phyloP scores from a whole-genome alignment of 1,140 invertebrate species.

The Glossosoma conforme region DNA sequence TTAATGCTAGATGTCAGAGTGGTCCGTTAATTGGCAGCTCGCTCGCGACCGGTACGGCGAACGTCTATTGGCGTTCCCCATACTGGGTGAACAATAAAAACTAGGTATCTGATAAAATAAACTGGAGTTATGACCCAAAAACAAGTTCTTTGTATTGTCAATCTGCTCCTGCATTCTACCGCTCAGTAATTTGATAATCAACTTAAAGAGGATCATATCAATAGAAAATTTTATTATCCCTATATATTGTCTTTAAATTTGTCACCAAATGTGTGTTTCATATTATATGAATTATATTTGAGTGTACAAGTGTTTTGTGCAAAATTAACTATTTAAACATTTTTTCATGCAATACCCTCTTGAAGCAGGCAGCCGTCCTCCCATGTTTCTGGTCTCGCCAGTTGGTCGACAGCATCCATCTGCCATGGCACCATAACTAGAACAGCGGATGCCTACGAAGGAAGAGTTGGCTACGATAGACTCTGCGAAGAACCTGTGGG shows the following conservation, averaged over 20 bases:
- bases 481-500: conserved; percentile 57
- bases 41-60: no score
- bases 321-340: not conserved
- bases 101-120: no score
- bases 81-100: no score
- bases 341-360: conserved; percentile 37
- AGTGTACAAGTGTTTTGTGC: not conserved
- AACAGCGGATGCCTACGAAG: conserved; percentile 51
- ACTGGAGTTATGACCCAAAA: no score
- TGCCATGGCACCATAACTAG: conserved; percentile 51
- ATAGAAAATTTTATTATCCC: not conserved
- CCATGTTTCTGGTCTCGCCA: conserved; percentile 49
- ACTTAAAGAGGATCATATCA: not conserved
- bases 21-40: no score
- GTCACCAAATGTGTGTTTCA: not conserved
- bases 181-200: not conserved
- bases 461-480: conserved; percentile 46
- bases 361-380: no score
- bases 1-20: no score
- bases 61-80: no score
- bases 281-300: not conserved
- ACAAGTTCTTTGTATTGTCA: no score
- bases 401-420: conserved; percentile 49
- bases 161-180: no score
- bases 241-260: not conserved